Evolutionary conservation across 2,797 vertebrate species (phyloP), one percentile per base, ranked within the genome.

Genomic region (Emydoidea blandingii): DNA sequence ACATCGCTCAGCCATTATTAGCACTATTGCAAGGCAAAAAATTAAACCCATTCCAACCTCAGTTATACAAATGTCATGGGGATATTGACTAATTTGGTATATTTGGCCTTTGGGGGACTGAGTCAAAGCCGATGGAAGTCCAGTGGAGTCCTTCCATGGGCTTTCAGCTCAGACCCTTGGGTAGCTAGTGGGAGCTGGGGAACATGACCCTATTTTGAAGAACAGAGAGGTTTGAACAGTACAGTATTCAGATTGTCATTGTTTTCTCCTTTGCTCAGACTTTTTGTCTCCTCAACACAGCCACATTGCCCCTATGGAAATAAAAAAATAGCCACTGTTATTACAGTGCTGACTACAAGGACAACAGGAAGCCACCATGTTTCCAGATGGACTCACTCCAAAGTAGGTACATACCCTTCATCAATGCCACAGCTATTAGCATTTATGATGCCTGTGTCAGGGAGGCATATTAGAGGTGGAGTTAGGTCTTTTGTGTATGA

Each of bases 211-310:
- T 76, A 11, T 37, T 68, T 37, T 68, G 72, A 47, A 76, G 23
- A 47, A 44, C 44, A 76, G 25, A 25, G 44, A 44, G 23, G 27
- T 29, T 47, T 76, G 72, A 76, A 76, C n/a, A 18, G 37, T 18
- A 47, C 83, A 49, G 16, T 1, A 21, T 44, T 12, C 78, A 76
- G 53, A 50, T 47, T 68, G 57, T 44, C 3, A 0, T 0, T 82
- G 80, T 49, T 1, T 0, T 53, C 27, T 2, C 23, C 50, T 79
- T 56, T 29, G 0, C 50, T 0, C 11, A 50, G 3, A 3, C 3
- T 85, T 78, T 53, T 31, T 37, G 6, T 41, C 76, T 25, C 65
- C 27, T 90, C 81, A 41, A 31, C 54, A 31, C 5, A 56, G 53
- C 81, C 54, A 47, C 18, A 11, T 44, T 41, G 37, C 37, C 37